phyloP scores from a whole-genome alignment of 2,113 vertebrate genomes.

The Pterocles burchelli region DNA sequence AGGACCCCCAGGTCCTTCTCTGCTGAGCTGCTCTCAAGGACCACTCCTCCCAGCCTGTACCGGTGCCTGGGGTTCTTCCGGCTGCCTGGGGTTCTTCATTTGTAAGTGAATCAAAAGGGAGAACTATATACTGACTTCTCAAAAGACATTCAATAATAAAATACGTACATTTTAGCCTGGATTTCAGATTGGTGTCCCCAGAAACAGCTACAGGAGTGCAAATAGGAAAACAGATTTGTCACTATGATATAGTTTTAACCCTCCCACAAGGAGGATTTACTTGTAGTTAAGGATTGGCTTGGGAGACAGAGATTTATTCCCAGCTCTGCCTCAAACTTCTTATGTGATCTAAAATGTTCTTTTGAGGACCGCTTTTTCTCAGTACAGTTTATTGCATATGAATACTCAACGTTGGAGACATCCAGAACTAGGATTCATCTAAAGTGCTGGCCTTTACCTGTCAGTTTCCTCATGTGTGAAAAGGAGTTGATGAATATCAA shows the following conservation, averaged over 20 bases:
- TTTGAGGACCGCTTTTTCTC: not conserved
- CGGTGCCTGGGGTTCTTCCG: no score
- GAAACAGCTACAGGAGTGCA: not conserved
- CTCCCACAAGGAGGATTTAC: not conserved
- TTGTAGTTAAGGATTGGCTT: not conserved
- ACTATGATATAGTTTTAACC: not conserved
- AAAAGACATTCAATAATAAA: not conserved
- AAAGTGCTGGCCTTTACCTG: not conserved
- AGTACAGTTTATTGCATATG: not conserved
- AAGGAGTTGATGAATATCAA: not conserved
- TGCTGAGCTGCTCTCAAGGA: no score
- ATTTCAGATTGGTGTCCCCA: not conserved
- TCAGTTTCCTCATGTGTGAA: not conserved
- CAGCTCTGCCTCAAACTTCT: not conserved
- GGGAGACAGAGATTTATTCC: not conserved
- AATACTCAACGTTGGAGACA: not conserved
- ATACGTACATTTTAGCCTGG: not conserved
- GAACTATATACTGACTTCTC: not conserved
- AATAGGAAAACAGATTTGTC: not conserved
- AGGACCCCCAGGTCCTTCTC: no score
- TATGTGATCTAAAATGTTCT: not conserved
- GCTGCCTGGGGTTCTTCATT: no score
- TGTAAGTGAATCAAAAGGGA: not conserved
- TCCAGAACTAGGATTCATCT: not conserved
- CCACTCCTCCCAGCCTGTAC: no score